Evolutionary conservation across 2,113 vertebrate species (phyloP), one percentile per base, ranked within the genome.

Genomic region (Engystomops pustulosus): DNA sequence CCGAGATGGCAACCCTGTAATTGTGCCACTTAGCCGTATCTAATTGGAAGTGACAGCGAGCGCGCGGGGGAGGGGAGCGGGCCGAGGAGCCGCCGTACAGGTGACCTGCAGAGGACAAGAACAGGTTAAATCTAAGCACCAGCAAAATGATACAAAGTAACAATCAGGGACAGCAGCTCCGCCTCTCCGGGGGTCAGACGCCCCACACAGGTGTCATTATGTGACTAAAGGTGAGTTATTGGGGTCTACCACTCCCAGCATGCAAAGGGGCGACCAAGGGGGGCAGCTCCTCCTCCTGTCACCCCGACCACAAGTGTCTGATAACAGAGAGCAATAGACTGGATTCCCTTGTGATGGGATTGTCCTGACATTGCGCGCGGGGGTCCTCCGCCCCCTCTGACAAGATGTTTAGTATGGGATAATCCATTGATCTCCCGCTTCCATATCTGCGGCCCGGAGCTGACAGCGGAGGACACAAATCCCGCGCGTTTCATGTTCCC

Each of bases 371-470:
- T 10, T 4, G 47, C 47, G 87, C 38, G 47, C 75, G 30, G 53
- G 20, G 36, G 38, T 8, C 38, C 38, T 8, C 38, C 34, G 15
- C 11, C 12, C 30, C 12, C 86, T 90, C 75, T 85, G 87, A 90
- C 91, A 90, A 91, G 90, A 94, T 90, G 91, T 91, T 93, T 91
- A 89, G 90, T 89, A 93, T 92, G 91, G 93, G 90, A 95, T 96
- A 95, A 96, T 95, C 94, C 95, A 93, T 86, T 94, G 92, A 95
- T 93, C 71, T 74, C 92, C 92, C 85, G 89, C 91, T 94, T 93
- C 91, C 88, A 87, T 90, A 90, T 93, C 90, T 92, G 92, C 88
- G 89, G 45, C 90, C 87, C 90, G 93, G 93, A 95, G 94, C 90
- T 94, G 93, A 95, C 94, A 94, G 89, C 89, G 88, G 89, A 89